Evolutionary conservation across 2,797 vertebrate genomes (phyloP), one percentile per base, ranked within the genome.

Genomic region (Sebastes hopkinsi): DNA sequence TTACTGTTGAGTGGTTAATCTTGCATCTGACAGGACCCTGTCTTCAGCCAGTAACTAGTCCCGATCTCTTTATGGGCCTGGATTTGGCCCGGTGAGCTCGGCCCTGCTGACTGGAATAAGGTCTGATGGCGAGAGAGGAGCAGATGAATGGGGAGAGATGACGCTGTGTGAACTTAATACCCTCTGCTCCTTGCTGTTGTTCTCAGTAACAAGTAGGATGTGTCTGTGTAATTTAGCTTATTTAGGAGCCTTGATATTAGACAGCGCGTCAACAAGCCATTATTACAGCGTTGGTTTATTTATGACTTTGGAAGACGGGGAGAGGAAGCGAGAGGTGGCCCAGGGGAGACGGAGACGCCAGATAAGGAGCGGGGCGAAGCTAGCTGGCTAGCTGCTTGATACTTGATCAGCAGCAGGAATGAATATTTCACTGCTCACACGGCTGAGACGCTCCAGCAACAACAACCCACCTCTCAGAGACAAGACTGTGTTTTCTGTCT

Each of bases 351-450:
- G 22, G 25, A 52, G 65, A 52, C 23, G 74, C 72, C 81, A 58
- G 79, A 83, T 62, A 68, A 76, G 86, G 76, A 78, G 80, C 10
- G 23, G 25, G 79, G 18, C 18, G 74, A 84, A 77, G 59, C 64
- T 72, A 50, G 81, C 85, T 67, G 79, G 77, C 82, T 73, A 34
- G 70, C 58, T 54, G 71, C 52, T 56, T 91, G 93, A 92, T 76
- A 93, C 87, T 85, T 90, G 93, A 94, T 92, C 90, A 80, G 92
- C 79, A 74, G 77, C 81, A 56, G 77, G 84, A 82, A 95, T 94
- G 66, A 95, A 95, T 95, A 91, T 95, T 95, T 95, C 93, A 94
- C 92, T 80, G 79, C 74, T 88, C 89, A 78, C 81, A 67, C 64
- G 88, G 65, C 80, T 69, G 60, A 73, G 83, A 76, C 77, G 27